Base-by-base conservation (phyloP, 1,140 invertebrate species). In the Drosophila micromelanica region DNA sequence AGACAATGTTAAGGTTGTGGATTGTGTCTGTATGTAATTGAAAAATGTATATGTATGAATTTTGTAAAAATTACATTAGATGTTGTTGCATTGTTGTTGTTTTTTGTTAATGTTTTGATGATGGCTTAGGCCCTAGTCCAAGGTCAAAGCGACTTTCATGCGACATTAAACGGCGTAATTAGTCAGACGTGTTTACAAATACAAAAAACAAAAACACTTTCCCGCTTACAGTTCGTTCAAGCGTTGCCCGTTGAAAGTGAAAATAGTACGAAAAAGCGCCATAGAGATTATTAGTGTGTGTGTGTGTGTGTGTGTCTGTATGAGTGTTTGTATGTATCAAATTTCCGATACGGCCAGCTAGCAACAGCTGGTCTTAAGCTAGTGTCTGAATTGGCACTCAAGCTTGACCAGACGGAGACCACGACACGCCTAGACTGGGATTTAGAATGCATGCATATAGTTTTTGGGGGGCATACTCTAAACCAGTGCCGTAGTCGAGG, bases 151-250 rank as follows among this genome's bases (percentile, higher is more conserved):
- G 5, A 54, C 35, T 63, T 63, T 70, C 62, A 86, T 76, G 82
- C 78, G 42, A 57, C 75, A 86, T 86, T 87, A 81, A 86, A 64
- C 82, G 60, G 37, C 43, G 61, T 86, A 86, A 86, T 86, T 68
- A 69, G 13, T 61, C 9, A 54, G 64, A 76, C 76, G 59, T 54
- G 48, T 35, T 38, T 51, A 69, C 13, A 65, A 38, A 40, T n/a
- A n/a, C n/a, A 78, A 42, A 54, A 63, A 55, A 62, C 12, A 61
- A 57, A 84, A 80, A 86, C 73, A 87, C 82, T 86, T 87, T 87
- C 78, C 62, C 81, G 59, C 49, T 72, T 1, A 17, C 13, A 42
- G 60, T 9, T 72, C 48, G 69, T 81, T 86, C 64, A 76, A 70
- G 78, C 84, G 76, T 73, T 65, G 42, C 43, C 45, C 52, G 13